These are phyloP conservation scores for Gordius sp. DNA, from an alignment of 2,888 invertebrate species.

Conservation along the genomic window DNA sequence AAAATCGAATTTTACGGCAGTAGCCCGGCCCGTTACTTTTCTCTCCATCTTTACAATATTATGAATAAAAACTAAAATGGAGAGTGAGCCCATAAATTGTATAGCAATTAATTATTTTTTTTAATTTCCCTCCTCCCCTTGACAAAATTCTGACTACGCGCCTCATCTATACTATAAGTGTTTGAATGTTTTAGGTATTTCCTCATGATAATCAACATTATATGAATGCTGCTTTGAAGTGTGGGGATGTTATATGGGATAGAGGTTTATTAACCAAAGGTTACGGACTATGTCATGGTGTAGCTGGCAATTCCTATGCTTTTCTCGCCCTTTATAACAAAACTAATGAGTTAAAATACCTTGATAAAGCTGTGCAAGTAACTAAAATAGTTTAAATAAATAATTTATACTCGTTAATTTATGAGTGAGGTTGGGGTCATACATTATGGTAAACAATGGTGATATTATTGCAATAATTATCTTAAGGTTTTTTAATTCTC, in stretches of 20 bases:
- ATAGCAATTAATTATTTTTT: too few species aligned
- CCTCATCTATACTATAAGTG: too few species aligned
- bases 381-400: slow-evolving; percentile 20
- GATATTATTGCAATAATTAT: not conserved
- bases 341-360: slow-evolving; percentile 44
- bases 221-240: slow-evolving; percentile 40
- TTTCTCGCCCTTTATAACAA: slow-evolving; percentile 48
- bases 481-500: not conserved
- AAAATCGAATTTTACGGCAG: too few species aligned
- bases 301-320: slow-evolving; percentile 57
- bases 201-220: slow-evolving; percentile 41
- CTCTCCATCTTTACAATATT: too few species aligned
- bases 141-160: too few species aligned
- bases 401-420: too few species aligned
- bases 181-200: slow-evolving; percentile 23
- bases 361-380: slow-evolving; percentile 41
- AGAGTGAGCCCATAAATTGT: too few species aligned
- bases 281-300: slow-evolving; percentile 62
- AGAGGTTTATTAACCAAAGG: slow-evolving; percentile 54
- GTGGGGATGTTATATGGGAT: slow-evolving; percentile 51
- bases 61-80: too few species aligned
- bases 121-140: too few species aligned
- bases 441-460: not conserved
- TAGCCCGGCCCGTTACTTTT: too few species aligned
- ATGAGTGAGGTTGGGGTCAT: not conserved